These are phyloP conservation scores for Clusia tigrina DNA, from an alignment of 2,888 invertebrate genomes.

Conservation along the genomic window DNA sequence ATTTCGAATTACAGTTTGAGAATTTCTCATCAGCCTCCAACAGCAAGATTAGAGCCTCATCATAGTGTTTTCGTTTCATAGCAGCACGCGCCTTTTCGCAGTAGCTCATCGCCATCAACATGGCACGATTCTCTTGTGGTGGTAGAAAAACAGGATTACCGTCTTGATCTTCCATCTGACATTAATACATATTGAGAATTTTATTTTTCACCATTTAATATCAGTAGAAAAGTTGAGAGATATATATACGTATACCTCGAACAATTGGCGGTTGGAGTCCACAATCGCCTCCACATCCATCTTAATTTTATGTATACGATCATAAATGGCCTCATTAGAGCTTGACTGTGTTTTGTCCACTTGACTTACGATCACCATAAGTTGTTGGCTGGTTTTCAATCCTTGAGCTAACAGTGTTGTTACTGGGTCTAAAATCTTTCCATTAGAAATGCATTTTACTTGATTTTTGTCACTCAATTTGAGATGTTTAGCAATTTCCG, in stretches of 20 bases:
- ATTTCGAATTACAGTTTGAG: constrained; percentile 63
- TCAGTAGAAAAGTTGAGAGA: not conserved
- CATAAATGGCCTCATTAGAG: constrained; percentile 68
- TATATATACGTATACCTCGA: constrained; percentile 45
- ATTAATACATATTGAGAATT: not conserved
- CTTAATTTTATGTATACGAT: constrained; percentile 68
- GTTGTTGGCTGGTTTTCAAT: constrained; percentile 73
- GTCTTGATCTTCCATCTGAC: constrained; percentile 78
- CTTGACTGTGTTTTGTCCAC: constrained; percentile 56
- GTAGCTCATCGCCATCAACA: constrained; percentile 79
- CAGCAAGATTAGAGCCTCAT: constrained; percentile 76
- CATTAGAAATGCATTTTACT: constrained; percentile 74
- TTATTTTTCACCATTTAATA: constrained; percentile 37
- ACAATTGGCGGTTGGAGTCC: constrained; percentile 59
- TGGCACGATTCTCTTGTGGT: constrained; percentile 71
- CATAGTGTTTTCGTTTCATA: constrained; percentile 71
- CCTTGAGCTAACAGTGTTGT: constrained; percentile 68
- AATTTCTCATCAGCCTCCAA: constrained; percentile 81
- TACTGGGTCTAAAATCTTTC: constrained; percentile 70
- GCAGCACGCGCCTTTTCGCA: constrained; percentile 81
- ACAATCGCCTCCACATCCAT: constrained; percentile 69
- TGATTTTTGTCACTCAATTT: constrained; percentile 62
- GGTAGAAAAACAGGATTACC: constrained; percentile 79
- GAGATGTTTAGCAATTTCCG: constrained; percentile 66
- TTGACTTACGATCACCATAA: constrained; percentile 71